Evolutionary conservation across 2,888 invertebrate genomes (phyloP), one percentile per base, ranked within the genome.

Genomic region (Ophion ellenae): DNA sequence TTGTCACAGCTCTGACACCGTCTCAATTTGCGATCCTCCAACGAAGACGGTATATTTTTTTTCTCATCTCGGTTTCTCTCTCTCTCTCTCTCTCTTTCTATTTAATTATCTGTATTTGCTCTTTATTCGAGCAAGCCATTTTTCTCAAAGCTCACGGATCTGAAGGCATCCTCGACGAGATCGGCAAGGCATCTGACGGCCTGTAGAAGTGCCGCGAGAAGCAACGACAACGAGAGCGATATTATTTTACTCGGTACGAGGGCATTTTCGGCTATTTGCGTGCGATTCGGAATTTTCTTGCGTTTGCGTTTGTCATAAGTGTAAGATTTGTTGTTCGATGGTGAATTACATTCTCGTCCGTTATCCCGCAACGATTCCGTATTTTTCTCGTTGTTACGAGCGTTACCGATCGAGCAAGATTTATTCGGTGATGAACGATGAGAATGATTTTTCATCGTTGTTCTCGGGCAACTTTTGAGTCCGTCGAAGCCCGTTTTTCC

Each of bases 101-200:
- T 64, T n/a, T 24, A 28, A 40, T 79, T 32, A 17, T n/a, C 2
- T 32, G 14, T n/a, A 2, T 70, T 70, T 53, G 7, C 11, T 28
- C n/a, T 14, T n/a, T 36, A 36, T 28, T 59, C 69, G 24, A 70
- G 47, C 24, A 69, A 69, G 67, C 87, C 86, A 79, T 83, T 90
- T 85, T 89, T 90, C 66, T 92, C 93, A 84, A 90, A 91, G 82
- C 90, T 91, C 64, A 92, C 87, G 4, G 92, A 93, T 61, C 89
- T 90, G 74, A 94, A 93, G 14, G 94, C 95, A 89, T 96, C 96
- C 90, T 96, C 96, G 89, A 96, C 94, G 90, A 96, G 95, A 92
- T 95, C 95, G 66, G 96, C 95, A 90, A 96, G 95, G 92, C 96
- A 96, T 84, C 95, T 95, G 93, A 96, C 95, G 87, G 96, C 96